phyloP scores from a whole-genome alignment of 1,140 invertebrate species.

The Aphaenogaster floridana region DNA sequence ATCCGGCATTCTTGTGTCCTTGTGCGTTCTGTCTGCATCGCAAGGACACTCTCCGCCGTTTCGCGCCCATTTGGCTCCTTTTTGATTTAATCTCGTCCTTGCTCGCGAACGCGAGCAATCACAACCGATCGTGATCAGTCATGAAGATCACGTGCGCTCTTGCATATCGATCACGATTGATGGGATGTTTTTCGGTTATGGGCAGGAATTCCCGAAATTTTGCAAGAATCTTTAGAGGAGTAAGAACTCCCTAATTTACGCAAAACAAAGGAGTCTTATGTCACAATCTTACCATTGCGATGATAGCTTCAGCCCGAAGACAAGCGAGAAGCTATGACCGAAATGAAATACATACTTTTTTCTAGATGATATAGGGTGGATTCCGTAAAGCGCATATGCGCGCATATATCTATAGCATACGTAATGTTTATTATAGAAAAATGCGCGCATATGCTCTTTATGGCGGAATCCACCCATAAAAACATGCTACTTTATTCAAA shows the following conservation, averaged over 20 bases:
- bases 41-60: slow-evolving; percentile 69
- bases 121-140: slow-evolving; percentile 47
- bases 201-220: slow-evolving; percentile 32
- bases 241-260: slow-evolving; percentile 42
- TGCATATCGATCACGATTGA: slow-evolving; percentile 14
- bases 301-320: slow-evolving; percentile 32
- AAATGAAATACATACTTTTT: neutral
- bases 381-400: no score
- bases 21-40: slow-evolving; percentile 42
- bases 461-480: neutral
- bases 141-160: slow-evolving; percentile 21
- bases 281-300: neutral
- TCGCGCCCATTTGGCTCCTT: slow-evolving; percentile 73
- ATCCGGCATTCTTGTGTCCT: slow-evolving; percentile 3
- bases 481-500: neutral
- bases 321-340: slow-evolving; percentile 16
- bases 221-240: slow-evolving; percentile 2
- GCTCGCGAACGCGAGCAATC: slow-evolving; percentile 25
- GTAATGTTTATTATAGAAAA: no score
- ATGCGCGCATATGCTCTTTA: no score
- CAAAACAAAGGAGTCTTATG: slow-evolving; percentile 36
- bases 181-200: slow-evolving; percentile 10
- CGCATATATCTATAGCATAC: no score
- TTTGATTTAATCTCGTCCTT: neutral
- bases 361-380: neutral